phyloP scores from a whole-genome alignment of 30 jellyfish, hydroid and myxozoan genomes.

The Chrysaora quinquecirrha region DNA sequence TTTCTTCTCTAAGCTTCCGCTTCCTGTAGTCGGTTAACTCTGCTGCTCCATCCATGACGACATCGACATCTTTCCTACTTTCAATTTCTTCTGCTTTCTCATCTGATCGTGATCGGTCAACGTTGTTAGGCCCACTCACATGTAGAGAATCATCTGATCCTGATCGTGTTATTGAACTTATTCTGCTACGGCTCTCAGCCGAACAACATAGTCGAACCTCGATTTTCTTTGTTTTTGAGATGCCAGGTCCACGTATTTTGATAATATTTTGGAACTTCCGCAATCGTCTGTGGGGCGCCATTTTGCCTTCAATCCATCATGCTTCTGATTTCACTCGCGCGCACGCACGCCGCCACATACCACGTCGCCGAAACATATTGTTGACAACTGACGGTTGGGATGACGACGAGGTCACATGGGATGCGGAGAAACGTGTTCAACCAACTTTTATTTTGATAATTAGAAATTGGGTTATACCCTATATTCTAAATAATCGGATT shows the following conservation, averaged over 20 bases:
- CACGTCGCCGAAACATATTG: too few relatives aligned
- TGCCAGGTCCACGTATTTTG: neutral
- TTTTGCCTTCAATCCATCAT: neutral
- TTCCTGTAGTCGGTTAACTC: neutral
- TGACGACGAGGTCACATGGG: conserved; percentile 31
- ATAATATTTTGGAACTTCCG: neutral
- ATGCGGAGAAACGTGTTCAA: conserved; percentile 1
- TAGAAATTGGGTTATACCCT: conserved; percentile 26
- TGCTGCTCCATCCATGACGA: too few relatives aligned
- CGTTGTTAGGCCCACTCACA: too few relatives aligned
- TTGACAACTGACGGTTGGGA: too few relatives aligned
- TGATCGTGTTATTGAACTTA: too few relatives aligned
- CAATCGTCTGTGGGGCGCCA: neutral
- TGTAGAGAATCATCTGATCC: too few relatives aligned
- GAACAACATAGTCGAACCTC: neutral
- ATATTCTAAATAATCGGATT: conserved; percentile 39
- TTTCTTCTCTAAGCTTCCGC: neutral
- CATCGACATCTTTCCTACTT: too few relatives aligned
- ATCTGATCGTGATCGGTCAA: too few relatives aligned
- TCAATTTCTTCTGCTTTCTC: too few relatives aligned
- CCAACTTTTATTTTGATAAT: conserved; percentile 4
- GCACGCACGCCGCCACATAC: too few relatives aligned
- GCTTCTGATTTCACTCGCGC: too few relatives aligned
- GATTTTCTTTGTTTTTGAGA: neutral
- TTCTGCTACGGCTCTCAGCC: too few relatives aligned